Percentiles rank a stretch among this genome's conserved stretches.
phyloP scores from a whole-genome alignment of 2,113 vertebrate genomes.

The Acrocephalus arundinaceus region DNA sequence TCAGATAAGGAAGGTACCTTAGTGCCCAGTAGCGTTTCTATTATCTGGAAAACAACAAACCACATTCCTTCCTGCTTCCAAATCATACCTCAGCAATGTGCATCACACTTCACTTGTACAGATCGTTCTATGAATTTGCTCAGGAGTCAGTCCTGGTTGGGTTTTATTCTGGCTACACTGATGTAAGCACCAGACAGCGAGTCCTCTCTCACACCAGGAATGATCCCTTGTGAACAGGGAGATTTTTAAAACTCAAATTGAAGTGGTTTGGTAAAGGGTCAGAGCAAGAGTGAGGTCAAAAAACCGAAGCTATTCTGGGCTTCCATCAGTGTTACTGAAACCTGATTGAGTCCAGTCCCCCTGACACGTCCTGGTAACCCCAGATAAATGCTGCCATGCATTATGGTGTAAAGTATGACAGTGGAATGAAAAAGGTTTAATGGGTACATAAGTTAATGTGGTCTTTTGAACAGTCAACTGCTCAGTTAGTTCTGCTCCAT shows the following conservation, averaged over 20 bases:
- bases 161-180: constrained; percentile 9
- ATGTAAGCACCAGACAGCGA: constrained; percentile 42
- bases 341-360: background rate
- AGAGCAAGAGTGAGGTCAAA: background rate
- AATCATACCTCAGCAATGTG: background rate
- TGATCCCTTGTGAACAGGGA: background rate
- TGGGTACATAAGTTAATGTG: constrained; percentile 46
- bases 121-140: background rate
- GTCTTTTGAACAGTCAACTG: background rate
- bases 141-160: background rate
- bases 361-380: constrained; percentile 9
- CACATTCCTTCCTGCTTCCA: constrained; percentile 55
- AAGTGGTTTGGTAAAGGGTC: background rate
- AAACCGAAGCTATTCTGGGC: background rate
- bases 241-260: background rate
- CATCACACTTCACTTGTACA: constrained; percentile 32
- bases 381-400: constrained; percentile 63
- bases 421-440: constrained; percentile 45
- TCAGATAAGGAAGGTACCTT: constrained; percentile 52
- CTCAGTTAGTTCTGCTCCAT: background rate
- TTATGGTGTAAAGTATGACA: constrained; percentile 45
- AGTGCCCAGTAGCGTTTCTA: constrained; percentile 47
- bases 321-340: constrained; percentile 39
- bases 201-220: background rate
- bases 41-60: constrained; percentile 56